Conservation (phyloP, 2,888 invertebrate species). For the Netelia inedita region DNA sequence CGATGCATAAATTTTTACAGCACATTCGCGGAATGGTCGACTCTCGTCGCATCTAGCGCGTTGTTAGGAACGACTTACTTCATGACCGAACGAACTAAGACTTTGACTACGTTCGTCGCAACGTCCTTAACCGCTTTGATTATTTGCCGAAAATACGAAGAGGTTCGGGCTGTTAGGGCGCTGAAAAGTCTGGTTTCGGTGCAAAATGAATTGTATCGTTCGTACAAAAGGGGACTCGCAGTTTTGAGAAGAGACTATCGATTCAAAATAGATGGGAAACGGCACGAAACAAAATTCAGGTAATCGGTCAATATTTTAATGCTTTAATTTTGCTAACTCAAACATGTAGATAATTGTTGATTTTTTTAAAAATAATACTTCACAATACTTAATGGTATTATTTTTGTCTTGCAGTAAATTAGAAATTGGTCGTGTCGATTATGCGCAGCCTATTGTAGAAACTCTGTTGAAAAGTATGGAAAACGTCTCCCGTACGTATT, state of each 20-base stretch:
- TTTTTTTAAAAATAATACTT: slow-evolving; percentile 12
- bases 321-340: background rate
- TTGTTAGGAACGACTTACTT: slow-evolving; percentile 67
- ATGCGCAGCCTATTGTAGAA: slow-evolving; percentile 77
- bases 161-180: slow-evolving; percentile 64
- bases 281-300: slow-evolving; percentile 74
- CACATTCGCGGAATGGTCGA: slow-evolving; percentile 69
- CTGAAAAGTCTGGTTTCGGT: slow-evolving; percentile 74
- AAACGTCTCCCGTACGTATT: slow-evolving; percentile 73
- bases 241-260: slow-evolving; percentile 77
- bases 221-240: slow-evolving; percentile 77
- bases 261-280: slow-evolving; percentile 71
- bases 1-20: slow-evolving; percentile 66
- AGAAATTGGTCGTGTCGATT: slow-evolving; percentile 74
- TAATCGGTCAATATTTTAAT: slow-evolving; percentile 69
- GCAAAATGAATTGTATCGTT: slow-evolving; percentile 78
- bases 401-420: slow-evolving; percentile 73
- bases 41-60: slow-evolving; percentile 71
- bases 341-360: background rate
- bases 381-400: slow-evolving; percentile 42
- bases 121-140: slow-evolving; percentile 68
- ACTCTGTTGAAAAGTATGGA: slow-evolving; percentile 75
- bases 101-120: slow-evolving; percentile 61
- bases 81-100: slow-evolving; percentile 65
- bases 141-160: slow-evolving; percentile 70